phyloP scores from a whole-genome alignment of 2,113 vertebrate genomes.

The Alligator sinensis region DNA sequence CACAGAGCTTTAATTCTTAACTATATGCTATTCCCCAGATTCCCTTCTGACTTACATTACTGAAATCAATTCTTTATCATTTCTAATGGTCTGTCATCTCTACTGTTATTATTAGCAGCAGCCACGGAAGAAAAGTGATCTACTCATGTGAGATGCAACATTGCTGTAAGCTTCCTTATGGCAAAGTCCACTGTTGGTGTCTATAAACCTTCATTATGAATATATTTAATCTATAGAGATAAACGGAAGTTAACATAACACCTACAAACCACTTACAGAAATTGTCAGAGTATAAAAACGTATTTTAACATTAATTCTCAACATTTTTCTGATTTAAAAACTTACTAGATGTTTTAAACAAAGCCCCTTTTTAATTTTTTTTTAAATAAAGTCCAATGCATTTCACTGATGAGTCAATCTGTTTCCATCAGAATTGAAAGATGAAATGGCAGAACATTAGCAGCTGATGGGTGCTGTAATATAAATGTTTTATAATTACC shows the following conservation, averaged over 20 bases:
- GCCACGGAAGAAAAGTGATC: rapidly evolving
- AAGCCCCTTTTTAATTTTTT: not conserved
- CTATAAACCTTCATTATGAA: not conserved
- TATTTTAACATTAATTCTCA: not conserved
- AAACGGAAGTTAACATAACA: not conserved
- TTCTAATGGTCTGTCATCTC: not conserved
- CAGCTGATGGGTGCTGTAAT: not conserved
- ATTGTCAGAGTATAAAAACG: not conserved
- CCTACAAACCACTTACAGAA: slow-evolving; percentile 6
- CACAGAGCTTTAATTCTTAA: not conserved
- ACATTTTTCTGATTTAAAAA: not conserved
- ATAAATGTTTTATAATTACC: not conserved
- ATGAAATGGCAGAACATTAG: not conserved
- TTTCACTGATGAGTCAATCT: not conserved
- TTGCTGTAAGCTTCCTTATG: rapidly evolving
- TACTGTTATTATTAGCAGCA: not conserved
- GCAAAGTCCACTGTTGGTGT: not conserved
- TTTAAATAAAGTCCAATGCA: not conserved
- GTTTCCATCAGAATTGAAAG: not conserved
- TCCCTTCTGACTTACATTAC: not conserved
- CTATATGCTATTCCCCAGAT: not conserved
- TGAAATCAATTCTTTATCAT: not conserved
- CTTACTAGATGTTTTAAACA: not conserved
- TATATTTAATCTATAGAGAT: slow-evolving; percentile 3
- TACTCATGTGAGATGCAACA: not conserved